phyloP scores from a whole-genome alignment of 2,888 invertebrate genomes.

The Leptopilina drosophilae region DNA sequence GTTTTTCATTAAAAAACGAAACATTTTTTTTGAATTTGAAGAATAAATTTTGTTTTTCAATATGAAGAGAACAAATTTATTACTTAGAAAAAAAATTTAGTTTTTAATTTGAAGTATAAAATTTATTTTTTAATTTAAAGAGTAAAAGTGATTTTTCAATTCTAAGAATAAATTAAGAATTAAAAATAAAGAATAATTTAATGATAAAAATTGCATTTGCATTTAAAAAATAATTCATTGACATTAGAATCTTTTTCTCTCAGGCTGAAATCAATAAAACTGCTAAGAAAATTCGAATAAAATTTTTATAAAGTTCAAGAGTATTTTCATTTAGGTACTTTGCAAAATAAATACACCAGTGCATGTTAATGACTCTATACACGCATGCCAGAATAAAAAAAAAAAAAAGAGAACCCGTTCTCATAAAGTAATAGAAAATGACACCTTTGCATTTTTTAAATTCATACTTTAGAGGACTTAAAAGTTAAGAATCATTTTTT shows the following conservation, averaged over 20 bases:
- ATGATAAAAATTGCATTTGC: no score
- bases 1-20: no score
- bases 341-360: not conserved
- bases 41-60: no score
- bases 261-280: not conserved
- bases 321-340: slow-evolving; percentile 4
- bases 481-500: not conserved
- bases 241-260: not conserved
- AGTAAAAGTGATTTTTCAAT: no score
- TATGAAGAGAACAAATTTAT: no score
- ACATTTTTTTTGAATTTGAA: no score
- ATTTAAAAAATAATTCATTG: not conserved
- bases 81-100: no score
- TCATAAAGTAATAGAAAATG: not conserved
- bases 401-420: not conserved
- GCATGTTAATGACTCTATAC: not conserved
- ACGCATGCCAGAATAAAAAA: not conserved
- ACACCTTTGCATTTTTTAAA: not conserved
- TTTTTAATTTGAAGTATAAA: no score
- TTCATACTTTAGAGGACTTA: not conserved
- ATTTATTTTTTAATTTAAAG: no score
- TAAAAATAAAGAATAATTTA: no score
- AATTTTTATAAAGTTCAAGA: slow-evolving; percentile 35
- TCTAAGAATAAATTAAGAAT: no score
- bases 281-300: slow-evolving; percentile 8